Evolutionary conservation across 1,140 invertebrate genomes (phyloP).

Genomic region (Ceratosolen solmsi): DNA sequence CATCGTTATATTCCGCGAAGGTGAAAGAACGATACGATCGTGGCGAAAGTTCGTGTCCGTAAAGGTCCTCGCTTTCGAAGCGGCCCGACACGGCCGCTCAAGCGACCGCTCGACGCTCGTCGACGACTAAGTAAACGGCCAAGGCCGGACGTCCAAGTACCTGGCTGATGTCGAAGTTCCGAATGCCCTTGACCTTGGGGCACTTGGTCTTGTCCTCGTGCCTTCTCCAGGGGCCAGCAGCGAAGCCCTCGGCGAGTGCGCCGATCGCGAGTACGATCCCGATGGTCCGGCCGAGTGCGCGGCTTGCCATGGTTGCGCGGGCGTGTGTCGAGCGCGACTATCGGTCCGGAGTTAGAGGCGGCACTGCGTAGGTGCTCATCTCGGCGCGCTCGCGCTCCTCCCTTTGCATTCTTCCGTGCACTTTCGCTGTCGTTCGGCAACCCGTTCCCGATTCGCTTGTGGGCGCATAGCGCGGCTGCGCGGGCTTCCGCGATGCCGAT

Average conservation of each 20-base stretch:
- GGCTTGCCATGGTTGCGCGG: slow-evolving; percentile 46
- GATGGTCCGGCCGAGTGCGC: slow-evolving; percentile 38
- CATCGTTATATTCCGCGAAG: no score
- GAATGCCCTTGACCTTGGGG: slow-evolving; percentile 73
- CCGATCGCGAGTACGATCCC: slow-evolving; percentile 43
- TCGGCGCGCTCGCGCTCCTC: slow-evolving; percentile 56
- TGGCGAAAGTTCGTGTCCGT: no score
- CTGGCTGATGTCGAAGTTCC: slow-evolving; percentile 72
- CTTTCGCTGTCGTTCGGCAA: slow-evolving; percentile 62
- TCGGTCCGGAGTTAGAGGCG: slow-evolving; percentile 51
- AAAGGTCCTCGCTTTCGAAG: no score
- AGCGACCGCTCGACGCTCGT: no score
- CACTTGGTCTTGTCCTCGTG: slow-evolving; percentile 77
- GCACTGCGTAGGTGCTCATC: background rate
- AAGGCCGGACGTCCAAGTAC: slow-evolving; percentile 56
- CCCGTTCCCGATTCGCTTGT: slow-evolving; percentile 55
- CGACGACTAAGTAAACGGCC: no score
- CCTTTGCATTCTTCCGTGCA: slow-evolving; percentile 64
- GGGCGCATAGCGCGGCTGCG: no score
- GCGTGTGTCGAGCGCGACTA: slow-evolving; percentile 59
- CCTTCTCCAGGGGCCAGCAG: slow-evolving; percentile 60
- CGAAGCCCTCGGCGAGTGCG: background rate
- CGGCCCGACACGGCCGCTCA: no score
- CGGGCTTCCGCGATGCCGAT: background rate
- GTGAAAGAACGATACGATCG: no score